Conservation (phyloP, 2,113 vertebrate genomes). For the Benitochromis conjunctus region DNA sequence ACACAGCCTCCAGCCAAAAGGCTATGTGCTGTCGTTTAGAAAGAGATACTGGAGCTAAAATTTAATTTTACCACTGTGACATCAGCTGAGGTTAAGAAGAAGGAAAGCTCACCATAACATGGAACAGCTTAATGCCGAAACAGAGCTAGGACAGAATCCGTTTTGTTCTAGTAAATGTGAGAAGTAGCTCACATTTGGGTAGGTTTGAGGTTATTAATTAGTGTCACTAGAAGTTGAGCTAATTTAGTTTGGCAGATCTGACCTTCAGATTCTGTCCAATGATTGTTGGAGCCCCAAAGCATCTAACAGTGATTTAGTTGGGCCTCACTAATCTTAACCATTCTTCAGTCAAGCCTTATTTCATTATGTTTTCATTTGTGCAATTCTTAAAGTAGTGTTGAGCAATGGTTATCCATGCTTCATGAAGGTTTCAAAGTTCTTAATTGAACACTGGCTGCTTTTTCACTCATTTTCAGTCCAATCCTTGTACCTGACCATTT, state of each 20-base stretch:
- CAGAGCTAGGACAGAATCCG: not conserved
- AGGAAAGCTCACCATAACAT: not conserved
- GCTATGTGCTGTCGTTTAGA: not conserved
- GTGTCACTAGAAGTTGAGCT: not conserved
- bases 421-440: not conserved
- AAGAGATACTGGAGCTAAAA: not conserved
- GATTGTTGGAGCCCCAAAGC: not conserved
- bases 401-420: not conserved
- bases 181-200: not conserved
- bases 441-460: not conserved
- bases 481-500: not conserved
- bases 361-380: not conserved
- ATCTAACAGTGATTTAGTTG: not conserved
- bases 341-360: not conserved
- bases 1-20: not conserved
- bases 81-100: not conserved
- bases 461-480: not conserved
- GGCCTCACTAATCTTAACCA: not conserved
- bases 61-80: not conserved
- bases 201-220: not conserved
- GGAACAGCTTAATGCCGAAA: not conserved
- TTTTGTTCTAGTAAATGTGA: not conserved
- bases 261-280: not conserved
- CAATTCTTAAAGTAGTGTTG: not conserved
- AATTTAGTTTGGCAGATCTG: not conserved